These are phyloP conservation scores for Drosophila repletoides DNA, from an alignment of 1,140 invertebrate genomes.

Conservation along the genomic window DNA sequence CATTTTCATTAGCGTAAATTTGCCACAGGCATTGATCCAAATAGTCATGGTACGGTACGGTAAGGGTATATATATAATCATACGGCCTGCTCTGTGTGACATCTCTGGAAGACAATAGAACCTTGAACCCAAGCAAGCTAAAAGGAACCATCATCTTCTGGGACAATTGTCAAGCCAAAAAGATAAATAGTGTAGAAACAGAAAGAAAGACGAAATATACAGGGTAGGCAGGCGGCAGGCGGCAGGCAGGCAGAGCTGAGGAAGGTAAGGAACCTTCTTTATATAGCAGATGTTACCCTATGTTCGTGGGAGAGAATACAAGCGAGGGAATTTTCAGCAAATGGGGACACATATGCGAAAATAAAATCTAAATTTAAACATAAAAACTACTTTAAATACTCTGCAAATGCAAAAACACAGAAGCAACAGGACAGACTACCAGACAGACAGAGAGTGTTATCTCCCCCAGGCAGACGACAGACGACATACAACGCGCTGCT, in stretches of 20 bases:
- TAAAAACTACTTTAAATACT: slow-evolving; percentile 40
- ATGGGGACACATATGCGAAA: slow-evolving; percentile 41
- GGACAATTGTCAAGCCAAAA: slow-evolving; percentile 62
- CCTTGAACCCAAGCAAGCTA: slow-evolving; percentile 33
- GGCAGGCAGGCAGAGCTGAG: not conserved
- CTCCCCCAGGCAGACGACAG: slow-evolving; percentile 56
- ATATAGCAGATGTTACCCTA: slow-evolving; percentile 46
- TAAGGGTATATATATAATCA: slow-evolving; percentile 24
- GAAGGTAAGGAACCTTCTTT: slow-evolving; percentile 21
- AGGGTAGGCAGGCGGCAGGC: slow-evolving; percentile 10
- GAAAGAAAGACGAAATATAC: too few relatives aligned
- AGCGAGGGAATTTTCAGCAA: slow-evolving; percentile 33
- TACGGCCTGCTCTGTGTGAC: slow-evolving; percentile 43
- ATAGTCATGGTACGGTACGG: slow-evolving; percentile 35
- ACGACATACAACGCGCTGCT: not conserved
- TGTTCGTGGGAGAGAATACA: slow-evolving; percentile 55
- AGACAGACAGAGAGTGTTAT: too few relatives aligned
- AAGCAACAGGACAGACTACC: slow-evolving; percentile 8
- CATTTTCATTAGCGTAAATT: slow-evolving; percentile 73
- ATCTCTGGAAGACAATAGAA: slow-evolving; percentile 52
- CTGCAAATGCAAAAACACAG: slow-evolving; percentile 8
- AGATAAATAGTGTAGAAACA: slow-evolving; percentile 53
- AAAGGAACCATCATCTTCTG: slow-evolving; percentile 10
- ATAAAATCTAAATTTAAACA: slow-evolving; percentile 61
- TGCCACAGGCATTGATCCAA: slow-evolving; percentile 48